Percentiles rank a stretch among this genome's conserved stretches.
phyloP scores from a whole-genome alignment of 2,113 vertebrate genomes.

The Notothenia coriiceps region DNA sequence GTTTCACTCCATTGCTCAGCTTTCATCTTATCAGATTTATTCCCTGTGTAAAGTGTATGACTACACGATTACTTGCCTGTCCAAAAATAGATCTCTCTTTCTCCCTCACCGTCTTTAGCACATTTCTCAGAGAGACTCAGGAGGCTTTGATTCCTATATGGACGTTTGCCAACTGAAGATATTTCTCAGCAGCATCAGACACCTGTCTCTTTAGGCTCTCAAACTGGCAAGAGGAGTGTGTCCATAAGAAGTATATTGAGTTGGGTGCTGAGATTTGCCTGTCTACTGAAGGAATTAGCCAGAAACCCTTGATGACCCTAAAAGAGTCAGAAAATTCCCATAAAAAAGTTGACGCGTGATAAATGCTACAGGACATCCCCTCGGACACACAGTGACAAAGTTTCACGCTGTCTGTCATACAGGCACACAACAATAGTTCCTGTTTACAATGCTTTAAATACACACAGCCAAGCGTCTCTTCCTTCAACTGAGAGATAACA shows the following conservation, averaged over 20 bases:
- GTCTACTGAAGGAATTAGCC: background rate
- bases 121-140: constrained; percentile 56
- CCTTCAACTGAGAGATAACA: constrained; percentile 54
- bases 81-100: constrained; percentile 55
- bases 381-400: constrained; percentile 41
- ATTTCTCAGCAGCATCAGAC: constrained; percentile 54
- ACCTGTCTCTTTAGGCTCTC: constrained; percentile 14
- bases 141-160: constrained; percentile 57
- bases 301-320: background rate
- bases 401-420: constrained; percentile 25
- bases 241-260: background rate
- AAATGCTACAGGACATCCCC: constrained; percentile 73
- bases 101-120: constrained; percentile 41
- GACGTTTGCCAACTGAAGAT: constrained; percentile 48
- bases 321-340: background rate
- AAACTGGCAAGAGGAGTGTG: constrained; percentile 10
- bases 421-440: constrained; percentile 63
- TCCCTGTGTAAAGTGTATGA: constrained; percentile 38
- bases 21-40: constrained; percentile 44
- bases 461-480: constrained; percentile 48
- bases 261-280: background rate
- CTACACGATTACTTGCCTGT: constrained; percentile 53
- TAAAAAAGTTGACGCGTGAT: constrained; percentile 5
- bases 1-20: constrained; percentile 21
- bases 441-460: constrained; percentile 76